Percentiles rank a stretch among this genome's conserved stretches.
Conservation (phyloP, 2,797 vertebrate species). For the Malurus splendens region DNA sequence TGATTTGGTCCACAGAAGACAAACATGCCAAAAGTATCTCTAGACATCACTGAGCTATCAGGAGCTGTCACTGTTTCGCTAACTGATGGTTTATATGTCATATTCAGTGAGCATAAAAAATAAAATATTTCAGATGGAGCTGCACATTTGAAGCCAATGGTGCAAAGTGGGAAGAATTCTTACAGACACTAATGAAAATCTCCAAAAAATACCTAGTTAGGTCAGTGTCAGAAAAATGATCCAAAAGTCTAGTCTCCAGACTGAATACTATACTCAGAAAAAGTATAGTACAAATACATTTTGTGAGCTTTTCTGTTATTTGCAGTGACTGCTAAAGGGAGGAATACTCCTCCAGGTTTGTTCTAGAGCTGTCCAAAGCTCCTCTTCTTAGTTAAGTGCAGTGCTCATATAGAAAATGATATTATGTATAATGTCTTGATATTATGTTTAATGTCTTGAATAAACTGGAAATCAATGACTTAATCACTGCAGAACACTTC, state of each 20-base stretch:
- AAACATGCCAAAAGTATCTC: not conserved
- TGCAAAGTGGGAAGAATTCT: not conserved
- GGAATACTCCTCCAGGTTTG: not conserved
- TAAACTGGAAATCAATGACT: conserved; percentile 29
- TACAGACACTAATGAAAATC: not conserved
- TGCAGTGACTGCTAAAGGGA: not conserved
- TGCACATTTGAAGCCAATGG: not conserved
- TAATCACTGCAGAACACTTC: not conserved
- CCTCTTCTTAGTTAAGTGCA: not conserved
- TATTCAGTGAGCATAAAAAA: not conserved
- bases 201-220: not conserved
- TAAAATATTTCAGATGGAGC: not conserved
- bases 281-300: not conserved
- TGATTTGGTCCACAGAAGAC: not conserved
- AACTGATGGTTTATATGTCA: not conserved
- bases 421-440: not conserved
- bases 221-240: not conserved
- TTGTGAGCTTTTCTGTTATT: not conserved
- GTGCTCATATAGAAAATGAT: not conserved
- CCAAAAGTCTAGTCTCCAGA: not conserved
- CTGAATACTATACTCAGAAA: not conserved
- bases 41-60: not conserved
- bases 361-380: not conserved
- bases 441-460: not conserved
- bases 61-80: not conserved